Evolutionary conservation across 2,113 vertebrate genomes (phyloP), one percentile per base, ranked within the genome.

Genomic region (Dromas ardeola): DNA sequence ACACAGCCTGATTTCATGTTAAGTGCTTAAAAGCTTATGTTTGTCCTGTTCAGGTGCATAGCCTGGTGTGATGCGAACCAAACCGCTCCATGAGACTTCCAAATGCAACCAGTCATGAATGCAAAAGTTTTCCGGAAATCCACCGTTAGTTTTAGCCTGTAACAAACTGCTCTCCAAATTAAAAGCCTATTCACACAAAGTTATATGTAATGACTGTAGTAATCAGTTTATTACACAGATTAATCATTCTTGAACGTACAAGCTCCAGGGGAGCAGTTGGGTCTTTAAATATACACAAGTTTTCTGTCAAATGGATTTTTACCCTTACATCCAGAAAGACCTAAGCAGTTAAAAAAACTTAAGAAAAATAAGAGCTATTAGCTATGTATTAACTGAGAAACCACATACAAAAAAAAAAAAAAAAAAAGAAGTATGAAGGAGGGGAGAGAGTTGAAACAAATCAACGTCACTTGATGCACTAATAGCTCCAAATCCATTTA

Each of bases 261-360:
- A 99, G 99, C 99, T 99, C 99, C 99, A 99, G 98, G 97, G 98
- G 99, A 99, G 99, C 99, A 98, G 98, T 95, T 99, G 99, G 99
- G 99, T 99, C 99, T 99, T 99, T 99, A 99, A 99, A 99, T 99
- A 99, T 99, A 99, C 99, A 99, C 99, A 99, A 99, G 98, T 99
- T 98, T 97, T 99, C 98, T 99, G 99, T 99, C 98, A 99, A 98
- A 98, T 99, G 98, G 98, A 98, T 99, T 98, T 98, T 98, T 98
- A 99, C 99, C 99, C 99, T 99, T 98, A 98, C 99, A 99, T 99
- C 98, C 98, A 99, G 99, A 99, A 98, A 99, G 98, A 98, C 98
- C 99, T 99, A 99, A 99, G 99, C 98, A 98, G 99, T 99, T 99
- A 98, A 99, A 98, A 94, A 97, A 98, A 98, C 96, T 97, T 98